Evolutionary conservation across 1,140 invertebrate species (phyloP), one percentile per base, ranked within the genome.

Genomic region (Drosophila sucinea): DNA sequence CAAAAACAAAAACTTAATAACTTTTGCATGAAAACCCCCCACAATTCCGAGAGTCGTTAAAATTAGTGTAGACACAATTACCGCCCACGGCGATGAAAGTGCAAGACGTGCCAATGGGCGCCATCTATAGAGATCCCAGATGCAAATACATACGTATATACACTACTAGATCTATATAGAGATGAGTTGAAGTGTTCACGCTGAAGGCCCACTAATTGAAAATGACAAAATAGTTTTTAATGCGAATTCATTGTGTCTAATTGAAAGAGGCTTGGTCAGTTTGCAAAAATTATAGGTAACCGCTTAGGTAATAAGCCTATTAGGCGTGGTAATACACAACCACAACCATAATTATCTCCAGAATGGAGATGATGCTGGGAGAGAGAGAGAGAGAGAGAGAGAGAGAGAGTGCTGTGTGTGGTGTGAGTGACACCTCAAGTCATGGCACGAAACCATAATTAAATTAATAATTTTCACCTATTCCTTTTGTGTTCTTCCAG

Each of bases 361-460:
- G 61, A 69, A 32, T 32, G 29, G 30, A 29, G 17, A 17, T 17
- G 17, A 17, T 44, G 54, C 29, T 29, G 40, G 47, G 17, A 17
- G 17, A 17, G 17, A 17, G 0, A 17, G 17, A 17, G 17, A 17
- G 17, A 17, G 17, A 17, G 17, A 17, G 17, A 17, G 17, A 17
- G 17, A 17, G 17, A 17, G 17, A 17, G 17, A 17, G 17, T 38
- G 35, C 35, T 72, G 57, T 35, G 25, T 62, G 33, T 57, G 40
- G 72, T 41, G 58, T 70, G 68, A 77, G 64, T 74, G 75, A 77
- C 72, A 77, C 75, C 75, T 70, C 63, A 40, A 65, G 72, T 60
- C 62, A 69, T 70, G 71, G 67, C 75, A 74, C 58, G 75, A 77
- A 77, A 66, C 70, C 41, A 69, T 77, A 77, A 74, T 77, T 77